Conservation (phyloP, 2,797 vertebrate species). For the Emydoidea blandingii region DNA sequence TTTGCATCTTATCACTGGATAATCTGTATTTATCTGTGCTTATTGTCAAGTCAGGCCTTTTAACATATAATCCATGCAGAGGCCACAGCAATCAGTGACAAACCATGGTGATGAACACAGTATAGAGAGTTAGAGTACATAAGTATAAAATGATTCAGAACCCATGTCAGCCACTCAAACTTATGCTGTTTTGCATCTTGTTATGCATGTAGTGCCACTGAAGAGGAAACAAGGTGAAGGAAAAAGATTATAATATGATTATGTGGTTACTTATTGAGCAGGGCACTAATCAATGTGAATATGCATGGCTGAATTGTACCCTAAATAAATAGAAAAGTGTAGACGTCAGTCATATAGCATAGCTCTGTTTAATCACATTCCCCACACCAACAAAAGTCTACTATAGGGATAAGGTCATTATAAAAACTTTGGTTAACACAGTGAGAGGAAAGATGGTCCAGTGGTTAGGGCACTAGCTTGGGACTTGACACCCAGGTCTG, state of each 20-base stretch:
- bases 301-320: background rate
- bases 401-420: background rate
- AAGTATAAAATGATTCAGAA: background rate
- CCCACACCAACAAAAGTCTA: background rate
- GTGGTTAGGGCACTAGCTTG: background rate
- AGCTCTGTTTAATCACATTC: background rate
- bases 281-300: background rate
- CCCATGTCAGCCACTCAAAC: background rate
- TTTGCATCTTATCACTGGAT: background rate
- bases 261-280: background rate
- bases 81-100: background rate
- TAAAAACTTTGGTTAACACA: background rate
- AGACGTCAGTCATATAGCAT: background rate
- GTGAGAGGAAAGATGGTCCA: background rate
- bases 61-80: background rate
- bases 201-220: background rate
- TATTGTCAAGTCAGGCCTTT: background rate
- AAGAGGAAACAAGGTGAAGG: background rate
- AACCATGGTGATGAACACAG: background rate
- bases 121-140: background rate
- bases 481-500: background rate
- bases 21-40: background rate
- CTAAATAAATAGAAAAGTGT: background rate
- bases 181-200: background rate
- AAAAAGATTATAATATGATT: background rate